Evolutionary conservation across 2,113 vertebrate genomes (phyloP), one percentile per base, ranked within the genome.

Genomic region (Thamnaconus septentrionalis): DNA sequence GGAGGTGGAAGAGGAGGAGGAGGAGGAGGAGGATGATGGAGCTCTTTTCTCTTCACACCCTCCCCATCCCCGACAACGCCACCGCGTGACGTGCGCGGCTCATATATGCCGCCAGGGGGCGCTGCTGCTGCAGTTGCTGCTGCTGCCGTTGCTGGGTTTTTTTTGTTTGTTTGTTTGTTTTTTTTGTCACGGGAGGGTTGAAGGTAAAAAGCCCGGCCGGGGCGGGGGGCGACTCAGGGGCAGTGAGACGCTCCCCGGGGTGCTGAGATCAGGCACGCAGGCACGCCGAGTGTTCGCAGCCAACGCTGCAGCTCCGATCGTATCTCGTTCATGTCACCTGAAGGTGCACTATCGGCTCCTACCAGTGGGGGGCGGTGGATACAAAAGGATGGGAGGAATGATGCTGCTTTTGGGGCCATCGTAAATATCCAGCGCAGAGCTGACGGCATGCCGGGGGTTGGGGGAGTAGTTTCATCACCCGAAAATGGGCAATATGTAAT

Each of bases 21-120:
- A 31, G 1, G n/a, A 50, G 48, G 5, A 50, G 64, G 75, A 87
- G 68, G 84, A 89, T 83, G 88, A 83, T 87, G 85, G 78, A 85
- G 90, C 85, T 81, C 62, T 87, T 88, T 42, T 77, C 61, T 68
- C 74, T 31, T 31, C 18, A 31, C 18, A 31, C 18, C 18, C 18
- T 31, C 18, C 18, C 18, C 18, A 31, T 31, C 18, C 1, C 18
- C 18, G 18, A 31, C 18, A 31, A 31, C 18, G 18, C 18, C 18
- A 31, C 41, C 18, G 9, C 31, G 43, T 39, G 43, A 59, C 64
- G 84, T 31, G 18, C 70, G 73, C 58, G 3, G 31, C 4, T 3
- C 40, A 0, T 5, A 41, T 5, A 0, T 4, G 51, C 55, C 65
- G 55, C 53, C 66, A 85, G 87, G 58, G 81, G 90, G 76, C 75